Evolutionary conservation across 2,888 invertebrate genomes (phyloP).

Genomic region (Theodoxus fluviatilis): DNA sequence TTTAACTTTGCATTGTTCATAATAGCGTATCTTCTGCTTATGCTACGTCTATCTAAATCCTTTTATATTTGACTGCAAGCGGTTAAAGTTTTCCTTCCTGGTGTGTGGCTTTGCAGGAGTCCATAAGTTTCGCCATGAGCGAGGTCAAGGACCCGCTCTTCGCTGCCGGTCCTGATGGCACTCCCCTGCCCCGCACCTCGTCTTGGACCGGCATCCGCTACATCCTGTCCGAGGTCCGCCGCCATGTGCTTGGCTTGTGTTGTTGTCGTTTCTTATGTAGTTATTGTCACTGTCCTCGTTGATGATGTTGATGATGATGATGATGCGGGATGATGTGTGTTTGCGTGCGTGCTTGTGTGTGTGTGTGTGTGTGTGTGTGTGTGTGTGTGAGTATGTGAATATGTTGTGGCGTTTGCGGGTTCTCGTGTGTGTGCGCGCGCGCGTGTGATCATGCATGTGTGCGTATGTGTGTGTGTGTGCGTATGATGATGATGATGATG

Average conservation of each 20-base stretch:
- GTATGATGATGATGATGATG: background rate
- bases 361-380: background rate
- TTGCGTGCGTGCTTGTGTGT: background rate
- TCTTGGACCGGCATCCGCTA: constrained; percentile 62
- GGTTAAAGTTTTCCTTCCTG: too few species aligned
- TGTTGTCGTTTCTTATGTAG: too few species aligned
- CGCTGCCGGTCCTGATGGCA: constrained; percentile 53
- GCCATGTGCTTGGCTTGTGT: too few species aligned
- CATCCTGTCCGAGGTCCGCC: constrained; percentile 64
- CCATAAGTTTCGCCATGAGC: constrained; percentile 45
- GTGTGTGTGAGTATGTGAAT: background rate
- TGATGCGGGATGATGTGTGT: background rate
- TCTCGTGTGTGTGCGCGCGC: background rate
- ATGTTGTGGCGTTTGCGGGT: background rate
- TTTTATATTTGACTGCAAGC: too few species aligned
- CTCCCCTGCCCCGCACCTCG: constrained; percentile 46
- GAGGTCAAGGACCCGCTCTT: constrained; percentile 60
- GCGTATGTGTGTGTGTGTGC: background rate
- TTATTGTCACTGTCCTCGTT: too few species aligned
- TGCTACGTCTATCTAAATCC: too few species aligned
- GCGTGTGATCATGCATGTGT: background rate
- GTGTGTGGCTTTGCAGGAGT: constrained; percentile 60
- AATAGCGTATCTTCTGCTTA: too few species aligned
- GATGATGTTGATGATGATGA: background rate
- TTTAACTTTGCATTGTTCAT: too few species aligned